A percentile compares a stretch with the other conserved stretches of the same genome.
Evolutionary conservation across 2,113 vertebrate genomes (phyloP).

Genomic region (Apaloderma vittatum): DNA sequence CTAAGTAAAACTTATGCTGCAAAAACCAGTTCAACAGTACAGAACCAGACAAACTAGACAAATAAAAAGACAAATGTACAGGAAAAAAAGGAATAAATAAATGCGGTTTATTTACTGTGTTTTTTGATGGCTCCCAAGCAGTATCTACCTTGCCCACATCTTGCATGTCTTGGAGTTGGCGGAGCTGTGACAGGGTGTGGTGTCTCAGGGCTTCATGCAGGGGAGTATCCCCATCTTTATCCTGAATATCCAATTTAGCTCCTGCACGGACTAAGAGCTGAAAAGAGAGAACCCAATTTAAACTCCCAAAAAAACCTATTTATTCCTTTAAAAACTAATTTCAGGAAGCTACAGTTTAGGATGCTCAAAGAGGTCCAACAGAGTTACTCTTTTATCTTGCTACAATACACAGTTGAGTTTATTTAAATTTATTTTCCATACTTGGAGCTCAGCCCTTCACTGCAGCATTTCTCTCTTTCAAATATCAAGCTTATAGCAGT

Average conservation of each 20-base stretch:
- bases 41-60: constrained; percentile 12
- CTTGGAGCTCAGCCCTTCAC: neutral
- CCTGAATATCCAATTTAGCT: constrained; percentile 97
- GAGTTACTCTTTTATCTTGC: neutral
- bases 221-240: constrained; percentile 98
- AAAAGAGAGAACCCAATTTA: neutral
- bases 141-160: constrained; percentile 98
- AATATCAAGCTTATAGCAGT: neutral
- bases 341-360: neutral
- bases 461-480: neutral
- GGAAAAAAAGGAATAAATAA: constrained; percentile 42
- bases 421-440: neutral
- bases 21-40: constrained; percentile 29
- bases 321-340: neutral
- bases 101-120: constrained; percentile 88
- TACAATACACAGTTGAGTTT: neutral
- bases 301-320: neutral
- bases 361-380: neutral
- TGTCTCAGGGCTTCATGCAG: constrained; percentile 97
- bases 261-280: constrained; percentile 96
- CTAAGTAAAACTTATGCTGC: neutral
- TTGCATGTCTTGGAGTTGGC: constrained; percentile 99
- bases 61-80: neutral
- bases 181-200: constrained; percentile 96
- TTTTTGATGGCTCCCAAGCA: constrained; percentile 98